Evolutionary conservation across 2,888 invertebrate genomes (phyloP).

Genomic region (Selenia dentaria): DNA sequence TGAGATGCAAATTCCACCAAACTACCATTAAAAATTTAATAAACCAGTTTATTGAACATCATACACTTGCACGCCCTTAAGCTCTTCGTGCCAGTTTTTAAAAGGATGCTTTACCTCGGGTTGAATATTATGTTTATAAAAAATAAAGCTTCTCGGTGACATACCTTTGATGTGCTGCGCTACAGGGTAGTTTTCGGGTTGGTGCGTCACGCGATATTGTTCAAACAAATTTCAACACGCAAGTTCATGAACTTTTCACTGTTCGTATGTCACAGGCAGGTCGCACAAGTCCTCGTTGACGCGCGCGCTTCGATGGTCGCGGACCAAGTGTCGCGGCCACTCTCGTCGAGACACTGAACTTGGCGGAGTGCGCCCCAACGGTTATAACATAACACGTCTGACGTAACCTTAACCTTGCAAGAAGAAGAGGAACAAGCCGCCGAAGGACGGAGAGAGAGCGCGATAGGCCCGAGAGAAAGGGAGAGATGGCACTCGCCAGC

Average conservation of each 20-base stretch:
- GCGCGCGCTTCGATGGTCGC: conserved; percentile 67
- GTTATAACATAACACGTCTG: conserved; percentile 85
- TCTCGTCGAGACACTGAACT: conserved; percentile 84
- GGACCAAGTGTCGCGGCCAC: conserved; percentile 80
- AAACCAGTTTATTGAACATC: conserved; percentile 71
- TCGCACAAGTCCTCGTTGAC: conserved; percentile 72
- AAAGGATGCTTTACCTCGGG: conserved; percentile 31
- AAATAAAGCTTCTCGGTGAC: conserved; percentile 37
- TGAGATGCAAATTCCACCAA: conserved; percentile 36
- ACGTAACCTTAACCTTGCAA: conserved; percentile 85
- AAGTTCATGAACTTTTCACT: conserved; percentile 82
- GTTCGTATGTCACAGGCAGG: conserved; percentile 78
- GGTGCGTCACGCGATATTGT: conserved; percentile 65
- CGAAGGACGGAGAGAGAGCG: conserved; percentile 84
- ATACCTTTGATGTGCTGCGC: conserved; percentile 58
- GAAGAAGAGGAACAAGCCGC: conserved; percentile 82
- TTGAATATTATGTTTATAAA: conserved; percentile 10
- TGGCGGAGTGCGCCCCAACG: conserved; percentile 82
- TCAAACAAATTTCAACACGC: conserved; percentile 79
- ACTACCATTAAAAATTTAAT: conserved; percentile 66
- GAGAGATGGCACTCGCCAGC: conserved; percentile 61
- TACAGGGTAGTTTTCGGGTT: conserved; percentile 42
- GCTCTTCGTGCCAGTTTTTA: conserved; percentile 42
- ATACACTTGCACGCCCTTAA: conserved; percentile 53
- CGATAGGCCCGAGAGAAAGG: conserved; percentile 79